These are phyloP conservation scores for Peribatodes rhomboidaria DNA, from an alignment of 2,888 invertebrate species.

Conservation along the genomic window DNA sequence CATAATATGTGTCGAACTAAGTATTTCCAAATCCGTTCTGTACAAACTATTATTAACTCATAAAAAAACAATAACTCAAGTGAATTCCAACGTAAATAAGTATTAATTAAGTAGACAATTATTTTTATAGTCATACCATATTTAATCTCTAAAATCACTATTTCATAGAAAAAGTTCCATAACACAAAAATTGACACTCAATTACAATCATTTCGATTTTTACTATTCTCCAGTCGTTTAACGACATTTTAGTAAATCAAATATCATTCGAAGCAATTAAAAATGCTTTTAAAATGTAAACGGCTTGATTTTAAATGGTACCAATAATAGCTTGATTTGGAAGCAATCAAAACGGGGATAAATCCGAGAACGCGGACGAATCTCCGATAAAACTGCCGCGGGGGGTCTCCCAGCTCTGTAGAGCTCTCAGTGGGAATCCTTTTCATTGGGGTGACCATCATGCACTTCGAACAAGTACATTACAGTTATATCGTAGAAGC, in stretches of 20 bases:
- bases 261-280: conserved; percentile 24
- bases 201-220: neutral
- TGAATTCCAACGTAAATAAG: too few relatives aligned
- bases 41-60: too few relatives aligned
- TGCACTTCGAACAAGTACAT: too few relatives aligned
- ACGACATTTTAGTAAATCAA: neutral
- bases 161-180: neutral
- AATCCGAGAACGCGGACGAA: conserved; percentile 38
- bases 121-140: too few relatives aligned
- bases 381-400: conserved; percentile 52
- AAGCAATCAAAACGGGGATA: conserved; percentile 40
- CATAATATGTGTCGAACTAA: too few relatives aligned
- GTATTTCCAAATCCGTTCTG: too few relatives aligned
- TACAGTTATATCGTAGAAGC: too few relatives aligned
- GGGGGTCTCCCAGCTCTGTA: conserved; percentile 61
- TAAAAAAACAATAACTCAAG: too few relatives aligned
- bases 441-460: conserved; percentile 53
- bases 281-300: conserved; percentile 23
- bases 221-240: neutral
- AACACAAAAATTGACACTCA: neutral
- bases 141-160: too few relatives aligned
- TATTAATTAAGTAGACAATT: too few relatives aligned
- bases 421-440: conserved; percentile 54
- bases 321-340: conserved; percentile 38
- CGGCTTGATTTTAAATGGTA: conserved; percentile 24